A percentile compares a stretch with the other conserved stretches of the same genome.
These are phyloP conservation scores for Thamnophis sirtalis DNA, from an alignment of 2,113 vertebrate species.

Conservation along the genomic window DNA sequence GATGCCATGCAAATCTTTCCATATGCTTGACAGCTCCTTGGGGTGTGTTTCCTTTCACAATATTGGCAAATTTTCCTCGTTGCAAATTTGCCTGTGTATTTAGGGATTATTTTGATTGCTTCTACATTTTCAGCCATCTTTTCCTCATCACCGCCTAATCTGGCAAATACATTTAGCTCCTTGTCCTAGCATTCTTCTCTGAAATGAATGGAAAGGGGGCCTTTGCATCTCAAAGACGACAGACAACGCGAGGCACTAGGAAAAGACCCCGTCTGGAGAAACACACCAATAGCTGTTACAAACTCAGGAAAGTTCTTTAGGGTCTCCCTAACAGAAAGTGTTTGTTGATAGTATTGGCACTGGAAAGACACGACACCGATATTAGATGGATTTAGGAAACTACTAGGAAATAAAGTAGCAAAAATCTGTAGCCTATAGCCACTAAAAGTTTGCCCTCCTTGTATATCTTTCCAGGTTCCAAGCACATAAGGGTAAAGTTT, in stretches of 20 bases:
- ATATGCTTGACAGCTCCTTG: constrained; percentile 27
- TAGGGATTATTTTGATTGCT: background rate
- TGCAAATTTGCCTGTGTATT: background rate
- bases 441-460: background rate
- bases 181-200: background rate
- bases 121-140: background rate
- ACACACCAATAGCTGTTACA: background rate
- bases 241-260: background rate
- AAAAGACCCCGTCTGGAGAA: background rate
- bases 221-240: background rate
- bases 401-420: background rate
- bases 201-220: background rate
- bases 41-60: constrained; percentile 4
- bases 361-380: background rate
- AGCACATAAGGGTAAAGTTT: background rate
- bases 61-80: background rate
- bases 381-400: background rate
- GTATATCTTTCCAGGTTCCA: background rate
- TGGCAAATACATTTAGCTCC: background rate
- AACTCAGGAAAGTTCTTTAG: background rate
- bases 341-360: background rate
- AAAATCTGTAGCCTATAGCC: background rate
- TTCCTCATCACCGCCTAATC: background rate
- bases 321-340: background rate
- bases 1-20: constrained; percentile 29